A percentile compares a stretch with the other conserved stretches of the same genome.
Conservation (phyloP, 1,140 invertebrate genomes). For the Holotrichia oblita region DNA sequence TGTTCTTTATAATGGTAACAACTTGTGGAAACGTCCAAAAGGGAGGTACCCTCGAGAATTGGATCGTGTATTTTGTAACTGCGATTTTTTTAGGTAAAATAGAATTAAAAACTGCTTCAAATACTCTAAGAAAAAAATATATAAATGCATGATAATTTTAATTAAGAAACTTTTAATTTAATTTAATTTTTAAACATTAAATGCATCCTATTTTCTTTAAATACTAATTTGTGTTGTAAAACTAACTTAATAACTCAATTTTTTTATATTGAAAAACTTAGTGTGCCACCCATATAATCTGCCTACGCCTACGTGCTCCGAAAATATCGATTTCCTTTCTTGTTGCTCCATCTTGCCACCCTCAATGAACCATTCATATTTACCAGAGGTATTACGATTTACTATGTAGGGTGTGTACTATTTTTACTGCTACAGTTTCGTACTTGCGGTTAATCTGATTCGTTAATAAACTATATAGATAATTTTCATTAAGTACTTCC, state of each 20-base stretch:
- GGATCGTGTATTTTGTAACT: background rate
- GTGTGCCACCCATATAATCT: slow-evolving; percentile 10
- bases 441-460: no score
- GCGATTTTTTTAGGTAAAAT: slow-evolving; percentile 21
- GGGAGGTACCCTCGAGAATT: slow-evolving; percentile 18
- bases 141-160: background rate
- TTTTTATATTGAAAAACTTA: no score
- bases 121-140: background rate
- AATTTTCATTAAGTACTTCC: no score
- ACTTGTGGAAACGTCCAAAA: background rate
- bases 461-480: no score
- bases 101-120: slow-evolving; percentile 4
- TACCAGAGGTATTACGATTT: background rate
- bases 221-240: no score
- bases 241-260: background rate
- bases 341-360: slow-evolving; percentile 29
- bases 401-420: slow-evolving; percentile 1
- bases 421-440: background rate
- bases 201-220: no score
- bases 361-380: slow-evolving; percentile 32
- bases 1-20: slow-evolving; percentile 20
- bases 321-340: slow-evolving; percentile 16
- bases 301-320: slow-evolving; percentile 11
- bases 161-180: no score
- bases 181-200: no score